Conservation (phyloP, 2,888 invertebrate genomes). For the Apotomis capreana region DNA sequence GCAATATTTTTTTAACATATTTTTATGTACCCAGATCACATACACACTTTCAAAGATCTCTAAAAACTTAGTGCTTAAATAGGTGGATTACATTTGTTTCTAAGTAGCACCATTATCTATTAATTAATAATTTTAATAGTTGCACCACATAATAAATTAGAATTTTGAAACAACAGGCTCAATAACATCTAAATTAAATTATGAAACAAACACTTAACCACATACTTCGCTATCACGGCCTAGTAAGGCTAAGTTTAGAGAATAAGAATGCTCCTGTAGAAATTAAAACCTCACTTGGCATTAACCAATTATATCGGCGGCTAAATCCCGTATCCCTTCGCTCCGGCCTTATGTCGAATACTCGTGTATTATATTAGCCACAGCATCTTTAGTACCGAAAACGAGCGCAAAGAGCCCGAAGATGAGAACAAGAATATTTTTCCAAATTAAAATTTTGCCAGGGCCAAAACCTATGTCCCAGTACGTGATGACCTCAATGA, state of each 20-base stretch:
- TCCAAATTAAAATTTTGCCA: conserved; percentile 88
- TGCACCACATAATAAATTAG: conserved; percentile 13
- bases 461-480: conserved; percentile 93
- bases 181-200: conserved; percentile 6
- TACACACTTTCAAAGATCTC: not conserved
- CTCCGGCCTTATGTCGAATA: conserved; percentile 44
- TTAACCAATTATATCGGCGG: conserved; percentile 3
- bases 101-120: conserved; percentile 25
- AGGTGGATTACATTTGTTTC: conserved; percentile 3
- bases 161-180: conserved; percentile 4
- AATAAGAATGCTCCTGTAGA: conserved; percentile 1
- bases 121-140: conserved; percentile 12
- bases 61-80: conserved; percentile 1
- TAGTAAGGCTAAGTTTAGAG: conserved; percentile 9
- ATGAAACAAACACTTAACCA: conserved; percentile 28
- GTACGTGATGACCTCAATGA: conserved; percentile 92
- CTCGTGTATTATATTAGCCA: conserved; percentile 57
- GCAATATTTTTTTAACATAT: conserved; percentile 14
- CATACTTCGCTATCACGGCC: conserved; percentile 12
- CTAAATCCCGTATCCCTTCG: not conserved
- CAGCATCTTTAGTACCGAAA: conserved; percentile 86
- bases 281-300: not conserved
- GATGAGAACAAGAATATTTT: conserved; percentile 88
- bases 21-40: conserved; percentile 12
- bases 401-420: conserved; percentile 92